Base-by-base conservation (phyloP, 23 tunicate species). In the Styela plicata region DNA sequence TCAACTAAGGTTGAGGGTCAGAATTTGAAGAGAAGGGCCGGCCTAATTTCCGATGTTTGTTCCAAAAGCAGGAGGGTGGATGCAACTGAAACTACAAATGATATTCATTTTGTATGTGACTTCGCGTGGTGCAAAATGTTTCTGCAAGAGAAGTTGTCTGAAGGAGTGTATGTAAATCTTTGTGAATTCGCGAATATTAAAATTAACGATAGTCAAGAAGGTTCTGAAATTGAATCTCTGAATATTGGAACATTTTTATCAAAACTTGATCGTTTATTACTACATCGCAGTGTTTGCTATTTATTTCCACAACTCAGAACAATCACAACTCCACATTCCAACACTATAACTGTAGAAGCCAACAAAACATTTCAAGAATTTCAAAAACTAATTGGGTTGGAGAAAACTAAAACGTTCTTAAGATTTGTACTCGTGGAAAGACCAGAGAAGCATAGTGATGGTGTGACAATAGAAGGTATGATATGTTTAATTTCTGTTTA, bases 231-330 rank as follows among this genome's bases (percentile, higher is more conserved):
- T 62, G 26, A 13, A 7, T 52, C 32, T n/a, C 57, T 44, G 57
- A 44, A 44, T 5, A 44, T 87, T 33, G 91, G 91, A 18, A 36
- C 10, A 64, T 82, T 71, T 82, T n/a, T 64, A 63, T 76, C 36
- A 25, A 74, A 74, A 66, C 25, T 31, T 36, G 57, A 66, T 2
- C 80, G 91, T 34, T 73, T 74, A 0, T 35, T 34, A 31, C 67
- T 87, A 1, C 86, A 87, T 44, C 37, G 75, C 18, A 44, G 82
- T 65, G 53, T 87, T 74, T 69, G 86, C 5, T 87, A 31, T 81
- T 34, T 87, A 13, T 87, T 61, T 82, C 91, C 91, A 21, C 81
- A 81, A 21, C 17, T 87, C 17, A 36, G 23, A 29, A 82, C 86
- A 24, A 26, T 82, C 16, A 64, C 77, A 24, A 33, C 44, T 36